These are phyloP conservation scores for Pantala flavescens DNA, from an alignment of 1,140 invertebrate species.

Conservation along the genomic window DNA sequence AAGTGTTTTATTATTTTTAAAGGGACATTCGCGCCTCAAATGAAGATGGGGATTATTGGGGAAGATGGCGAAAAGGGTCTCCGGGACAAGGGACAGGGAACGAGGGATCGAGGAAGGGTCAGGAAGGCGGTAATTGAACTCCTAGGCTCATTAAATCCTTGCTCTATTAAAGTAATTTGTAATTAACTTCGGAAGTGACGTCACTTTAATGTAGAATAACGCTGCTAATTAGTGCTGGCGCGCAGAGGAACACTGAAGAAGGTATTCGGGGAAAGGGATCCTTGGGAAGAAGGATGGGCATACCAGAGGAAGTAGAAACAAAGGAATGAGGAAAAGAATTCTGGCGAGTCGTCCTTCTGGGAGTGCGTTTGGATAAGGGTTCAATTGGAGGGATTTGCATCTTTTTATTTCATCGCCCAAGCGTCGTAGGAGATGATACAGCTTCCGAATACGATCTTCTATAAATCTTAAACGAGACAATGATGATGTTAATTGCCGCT, in stretches of 20 bases:
- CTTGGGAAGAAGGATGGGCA: not conserved
- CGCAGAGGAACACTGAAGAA: slow-evolving; percentile 6
- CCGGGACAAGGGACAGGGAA: not conserved
- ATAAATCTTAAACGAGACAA: no score
- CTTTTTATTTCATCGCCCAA: no score
- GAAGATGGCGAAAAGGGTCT: no score
- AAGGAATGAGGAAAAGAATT: not conserved
- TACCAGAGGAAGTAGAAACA: not conserved
- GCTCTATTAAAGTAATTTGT: slow-evolving; percentile 18
- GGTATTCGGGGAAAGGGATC: not conserved
- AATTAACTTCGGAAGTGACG: slow-evolving; percentile 15
- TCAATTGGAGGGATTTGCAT: no score
- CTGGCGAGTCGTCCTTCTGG: no score
- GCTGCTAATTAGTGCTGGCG: slow-evolving; percentile 14
- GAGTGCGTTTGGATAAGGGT: no score
- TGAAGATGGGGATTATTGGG: no score
- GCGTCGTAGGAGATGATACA: no score
- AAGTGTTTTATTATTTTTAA: no score
- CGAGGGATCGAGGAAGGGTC: not conserved
- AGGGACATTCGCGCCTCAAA: no score
- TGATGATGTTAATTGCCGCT: no score
- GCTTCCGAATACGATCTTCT: no score
- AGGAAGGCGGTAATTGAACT: slow-evolving; percentile 12
- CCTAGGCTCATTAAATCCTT: slow-evolving; percentile 17
- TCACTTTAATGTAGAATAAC: slow-evolving; percentile 16